A percentile compares a stretch with the other conserved stretches of the same genome.
These are phyloP conservation scores for Hyles euphorbiae DNA, from an alignment of 1,140 invertebrate genomes.

Conservation along the genomic window DNA sequence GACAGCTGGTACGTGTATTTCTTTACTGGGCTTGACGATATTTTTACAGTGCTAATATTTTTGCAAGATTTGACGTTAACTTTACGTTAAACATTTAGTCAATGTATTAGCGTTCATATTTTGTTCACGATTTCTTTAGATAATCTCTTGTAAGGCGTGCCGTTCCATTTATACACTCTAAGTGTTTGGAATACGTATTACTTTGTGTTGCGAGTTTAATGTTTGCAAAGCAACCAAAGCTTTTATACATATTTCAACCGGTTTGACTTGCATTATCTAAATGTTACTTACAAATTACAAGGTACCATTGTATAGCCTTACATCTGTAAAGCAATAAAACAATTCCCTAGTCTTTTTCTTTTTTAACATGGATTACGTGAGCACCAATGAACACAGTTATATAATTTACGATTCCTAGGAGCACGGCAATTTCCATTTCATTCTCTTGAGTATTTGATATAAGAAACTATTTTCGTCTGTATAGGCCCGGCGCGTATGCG, in stretches of 20 bases:
- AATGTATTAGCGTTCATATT: slow-evolving; percentile 28
- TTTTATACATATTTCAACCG: not conserved
- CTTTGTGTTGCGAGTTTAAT: slow-evolving; percentile 1
- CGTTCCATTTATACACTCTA: not conserved
- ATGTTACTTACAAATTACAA: too few species aligned
- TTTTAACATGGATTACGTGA: too few species aligned
- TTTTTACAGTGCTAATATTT: slow-evolving; percentile 13
- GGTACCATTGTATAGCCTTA: too few species aligned
- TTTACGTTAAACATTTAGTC: slow-evolving; percentile 26
- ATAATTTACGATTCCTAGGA: too few species aligned
- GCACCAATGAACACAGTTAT: too few species aligned
- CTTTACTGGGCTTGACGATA: not conserved
- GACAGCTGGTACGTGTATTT: slow-evolving; percentile 3
- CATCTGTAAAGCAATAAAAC: too few species aligned
- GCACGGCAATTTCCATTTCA: too few species aligned
- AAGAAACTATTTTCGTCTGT: not conserved
- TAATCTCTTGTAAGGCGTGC: slow-evolving; percentile 11
- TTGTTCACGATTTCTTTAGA: slow-evolving; percentile 49
- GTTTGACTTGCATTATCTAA: too few species aligned
- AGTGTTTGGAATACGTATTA: too few species aligned
- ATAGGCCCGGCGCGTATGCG: not conserved
- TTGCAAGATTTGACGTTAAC: slow-evolving; percentile 15
- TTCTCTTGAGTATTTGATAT: too few species aligned
- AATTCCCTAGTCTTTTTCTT: too few species aligned
- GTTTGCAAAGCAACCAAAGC: slow-evolving; percentile 2